These are phyloP conservation scores for Menidia beryllina DNA, from an alignment of 2,113 vertebrate species.

Conservation along the genomic window DNA sequence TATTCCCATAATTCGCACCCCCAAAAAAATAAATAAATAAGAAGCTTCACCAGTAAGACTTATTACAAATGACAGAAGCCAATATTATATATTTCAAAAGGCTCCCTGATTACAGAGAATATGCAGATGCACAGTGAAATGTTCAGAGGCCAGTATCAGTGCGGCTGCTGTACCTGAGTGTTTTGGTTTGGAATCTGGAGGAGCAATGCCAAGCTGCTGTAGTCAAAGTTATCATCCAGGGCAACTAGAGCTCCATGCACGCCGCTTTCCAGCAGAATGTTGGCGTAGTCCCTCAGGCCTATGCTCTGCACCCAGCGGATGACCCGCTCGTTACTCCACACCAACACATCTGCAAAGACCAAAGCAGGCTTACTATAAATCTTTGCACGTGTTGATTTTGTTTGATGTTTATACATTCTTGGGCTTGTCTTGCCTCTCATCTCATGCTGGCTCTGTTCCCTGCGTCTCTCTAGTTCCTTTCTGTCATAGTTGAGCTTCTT, in stretches of 20 bases:
- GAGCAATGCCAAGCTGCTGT: constrained; percentile 95
- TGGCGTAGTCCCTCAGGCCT: constrained; percentile 96
- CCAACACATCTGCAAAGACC: constrained; percentile 88
- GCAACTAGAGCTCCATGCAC: constrained; percentile 96
- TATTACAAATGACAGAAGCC: too few species aligned
- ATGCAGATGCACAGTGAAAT: neutral
- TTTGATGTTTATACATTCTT: neutral
- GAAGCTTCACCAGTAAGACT: neutral
- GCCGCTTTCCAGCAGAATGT: constrained; percentile 95
- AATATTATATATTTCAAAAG: neutral
- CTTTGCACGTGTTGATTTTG: neutral
- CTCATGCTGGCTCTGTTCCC: constrained; percentile 96
- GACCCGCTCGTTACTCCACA: constrained; percentile 97
- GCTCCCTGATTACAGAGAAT: too few species aligned
- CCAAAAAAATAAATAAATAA: neutral
- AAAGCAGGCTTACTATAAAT: neutral
- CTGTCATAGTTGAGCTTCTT: constrained; percentile 99
- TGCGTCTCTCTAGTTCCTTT: constrained; percentile 95
- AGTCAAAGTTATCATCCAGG: constrained; percentile 98
- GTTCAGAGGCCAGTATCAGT: neutral
- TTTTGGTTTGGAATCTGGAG: constrained; percentile 98
- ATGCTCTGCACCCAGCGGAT: constrained; percentile 98
- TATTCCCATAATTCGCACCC: constrained; percentile 9
- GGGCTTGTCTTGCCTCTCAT: constrained; percentile 87
- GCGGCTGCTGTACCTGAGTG: constrained; percentile 79